Conservation (phyloP, 2,113 vertebrate genomes). For the Perognathus longimembris region DNA sequence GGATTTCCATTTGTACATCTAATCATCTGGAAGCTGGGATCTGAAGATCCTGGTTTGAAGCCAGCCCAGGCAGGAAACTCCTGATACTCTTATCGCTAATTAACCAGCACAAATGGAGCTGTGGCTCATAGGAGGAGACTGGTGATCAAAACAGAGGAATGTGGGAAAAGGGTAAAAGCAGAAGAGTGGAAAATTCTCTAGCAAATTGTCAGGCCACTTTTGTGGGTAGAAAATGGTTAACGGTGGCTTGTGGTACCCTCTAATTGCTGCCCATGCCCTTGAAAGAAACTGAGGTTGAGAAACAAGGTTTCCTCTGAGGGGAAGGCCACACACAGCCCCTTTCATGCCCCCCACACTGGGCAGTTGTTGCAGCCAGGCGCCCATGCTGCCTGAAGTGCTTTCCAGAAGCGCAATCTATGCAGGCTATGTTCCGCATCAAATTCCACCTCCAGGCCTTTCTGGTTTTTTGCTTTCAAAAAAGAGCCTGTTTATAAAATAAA, state of each 20-base stretch:
- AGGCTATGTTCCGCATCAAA: background rate
- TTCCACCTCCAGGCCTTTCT: slow-evolving; percentile 20
- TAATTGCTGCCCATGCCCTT: background rate
- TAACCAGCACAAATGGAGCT: too few relatives aligned
- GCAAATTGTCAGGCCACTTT: too few relatives aligned
- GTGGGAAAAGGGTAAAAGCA: too few relatives aligned
- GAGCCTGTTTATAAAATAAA: background rate
- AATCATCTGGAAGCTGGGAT: too few relatives aligned
- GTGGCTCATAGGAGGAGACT: too few relatives aligned
- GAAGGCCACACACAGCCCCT: background rate
- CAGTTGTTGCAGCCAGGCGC: slow-evolving; percentile 13
- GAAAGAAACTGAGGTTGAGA: background rate
- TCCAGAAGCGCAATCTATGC: slow-evolving; percentile 53
- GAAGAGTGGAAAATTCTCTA: background rate
- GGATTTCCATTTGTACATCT: background rate
- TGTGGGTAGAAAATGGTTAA: background rate
- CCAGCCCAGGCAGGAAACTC: too few relatives aligned
- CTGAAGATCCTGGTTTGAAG: too few relatives aligned
- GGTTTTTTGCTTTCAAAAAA: background rate
- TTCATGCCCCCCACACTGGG: background rate
- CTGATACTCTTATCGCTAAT: too few relatives aligned
- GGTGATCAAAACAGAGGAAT: background rate
- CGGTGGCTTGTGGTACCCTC: too few relatives aligned
- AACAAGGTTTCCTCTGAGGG: background rate
- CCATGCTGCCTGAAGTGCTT: background rate